Conservation (phyloP, 2,888 invertebrate species). For the Mythimna albipuncta region DNA sequence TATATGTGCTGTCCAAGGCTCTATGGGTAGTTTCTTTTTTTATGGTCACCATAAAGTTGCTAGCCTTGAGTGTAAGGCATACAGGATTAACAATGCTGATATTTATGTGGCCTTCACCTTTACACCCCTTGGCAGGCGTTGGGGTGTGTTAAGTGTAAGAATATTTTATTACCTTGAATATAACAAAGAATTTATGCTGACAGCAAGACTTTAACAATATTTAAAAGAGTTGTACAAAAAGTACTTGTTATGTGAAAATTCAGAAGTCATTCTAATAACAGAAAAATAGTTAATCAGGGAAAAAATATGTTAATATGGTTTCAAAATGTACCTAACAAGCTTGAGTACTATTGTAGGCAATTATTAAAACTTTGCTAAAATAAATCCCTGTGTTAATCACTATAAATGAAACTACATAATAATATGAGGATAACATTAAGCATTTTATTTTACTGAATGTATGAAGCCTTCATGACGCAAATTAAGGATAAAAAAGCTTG, state of each 20-base stretch:
- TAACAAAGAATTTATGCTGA: conserved; percentile 22
- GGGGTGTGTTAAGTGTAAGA: conserved; percentile 38
- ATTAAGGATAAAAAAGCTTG: neutral
- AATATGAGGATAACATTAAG: conserved; percentile 1
- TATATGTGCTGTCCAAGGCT: conserved; percentile 18
- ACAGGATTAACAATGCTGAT: conserved; percentile 51
- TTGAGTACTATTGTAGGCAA: too few species aligned
- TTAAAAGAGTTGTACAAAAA: neutral
- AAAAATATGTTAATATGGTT: neutral
- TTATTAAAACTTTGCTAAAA: neutral
- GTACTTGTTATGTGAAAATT: neutral
- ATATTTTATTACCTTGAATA: conserved; percentile 43
- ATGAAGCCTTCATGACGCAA: neutral
- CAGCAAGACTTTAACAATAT: conserved; percentile 4
- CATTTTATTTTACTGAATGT: neutral
- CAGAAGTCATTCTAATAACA: neutral
- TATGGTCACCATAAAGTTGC: conserved; percentile 48
- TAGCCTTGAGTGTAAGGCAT: conserved; percentile 51
- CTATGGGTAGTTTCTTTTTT: conserved; percentile 29
- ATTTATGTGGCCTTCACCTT: conserved; percentile 55
- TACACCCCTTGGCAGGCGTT: conserved; percentile 31
- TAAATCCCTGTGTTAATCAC: neutral
- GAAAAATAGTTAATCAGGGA: neutral
- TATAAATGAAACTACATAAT: neutral
- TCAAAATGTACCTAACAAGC: neutral